These are phyloP conservation scores for Leuciscus waleckii DNA, from an alignment of 2,797 vertebrate species.

Conservation along the genomic window DNA sequence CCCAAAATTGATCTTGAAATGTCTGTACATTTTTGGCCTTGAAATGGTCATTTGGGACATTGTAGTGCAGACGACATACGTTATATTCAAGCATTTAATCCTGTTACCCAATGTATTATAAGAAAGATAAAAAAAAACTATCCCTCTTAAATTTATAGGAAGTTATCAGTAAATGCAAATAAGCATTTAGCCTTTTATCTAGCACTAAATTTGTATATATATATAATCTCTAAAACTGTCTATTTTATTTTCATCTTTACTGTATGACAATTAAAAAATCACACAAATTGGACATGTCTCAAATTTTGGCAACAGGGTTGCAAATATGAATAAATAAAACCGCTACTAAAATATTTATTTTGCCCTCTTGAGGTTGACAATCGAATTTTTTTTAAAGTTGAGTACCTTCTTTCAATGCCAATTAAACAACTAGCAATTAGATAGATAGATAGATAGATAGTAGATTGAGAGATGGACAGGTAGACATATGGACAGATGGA, in stretches of 20 bases:
- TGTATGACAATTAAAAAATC: background rate
- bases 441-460: no score
- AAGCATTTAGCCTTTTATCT: no score
- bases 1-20: background rate
- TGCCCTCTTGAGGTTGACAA: background rate
- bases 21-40: background rate
- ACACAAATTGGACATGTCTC: background rate
- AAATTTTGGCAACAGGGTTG: background rate
- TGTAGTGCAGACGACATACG: background rate
- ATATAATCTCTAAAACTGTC: background rate
- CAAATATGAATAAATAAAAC: no score
- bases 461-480: no score
- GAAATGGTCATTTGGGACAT: background rate
- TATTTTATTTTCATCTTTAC: background rate
- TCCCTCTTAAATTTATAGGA: background rate
- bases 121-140: no score
- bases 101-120: background rate
- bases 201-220: no score
- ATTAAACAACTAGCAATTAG: no score
- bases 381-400: background rate
- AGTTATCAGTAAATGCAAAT: background rate
- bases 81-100: background rate
- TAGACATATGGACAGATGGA: fast-evolving
- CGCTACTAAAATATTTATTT: background rate
- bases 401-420: background rate